Base-by-base conservation (phyloP, 2,113 vertebrate species). In the Cyprinodon brontotheroides region DNA sequence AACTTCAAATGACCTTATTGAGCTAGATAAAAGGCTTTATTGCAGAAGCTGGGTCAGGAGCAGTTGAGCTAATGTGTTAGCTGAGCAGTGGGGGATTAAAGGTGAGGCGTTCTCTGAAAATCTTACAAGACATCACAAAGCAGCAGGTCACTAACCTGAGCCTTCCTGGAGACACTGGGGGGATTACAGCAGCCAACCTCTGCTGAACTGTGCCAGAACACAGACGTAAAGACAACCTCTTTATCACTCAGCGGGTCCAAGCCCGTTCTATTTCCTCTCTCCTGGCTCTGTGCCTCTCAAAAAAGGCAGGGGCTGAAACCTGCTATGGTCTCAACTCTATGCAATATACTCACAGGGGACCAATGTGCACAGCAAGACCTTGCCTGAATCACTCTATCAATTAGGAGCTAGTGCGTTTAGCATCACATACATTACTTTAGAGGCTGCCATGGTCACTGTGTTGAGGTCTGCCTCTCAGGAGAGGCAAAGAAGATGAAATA, bases 371-470 rank as follows among this genome's bases (percentile, higher is more conserved):
- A 94, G 95, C 95, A 93, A 94, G 95, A 94, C 93, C 96, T 95
- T 94, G 95, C 95, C 93, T 96, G 96, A 96, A 96, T 97, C 97
- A 96, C 96, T 96, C 96, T 96, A 96, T 97, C 96, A 98, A 97
- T 98, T 97, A 98, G 96, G 94, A 93, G 96, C 93, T 94, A 94
- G 95, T 95, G 96, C 97, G 96, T 96, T 97, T 96, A 96, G 97
- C 96, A 97, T 96, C 95, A 96, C 95, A 95, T 96, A 95, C 96
- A 97, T 98, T 97, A 98, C 95, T 95, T 95, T 92, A 92, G 95
- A 95, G 93, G 95, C 85, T 93, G 94, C 95, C 94, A 95, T 94
- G 96, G 95, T 95, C 91, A 90, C 84, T 87, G 95, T 95, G 94
- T 94, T 93, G 95, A 95, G 95, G 95, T 95, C 95, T 93, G 93